These are phyloP conservation scores for Embidobia sp. DNA, from an alignment of 2,888 invertebrate species.

Conservation along the genomic window DNA sequence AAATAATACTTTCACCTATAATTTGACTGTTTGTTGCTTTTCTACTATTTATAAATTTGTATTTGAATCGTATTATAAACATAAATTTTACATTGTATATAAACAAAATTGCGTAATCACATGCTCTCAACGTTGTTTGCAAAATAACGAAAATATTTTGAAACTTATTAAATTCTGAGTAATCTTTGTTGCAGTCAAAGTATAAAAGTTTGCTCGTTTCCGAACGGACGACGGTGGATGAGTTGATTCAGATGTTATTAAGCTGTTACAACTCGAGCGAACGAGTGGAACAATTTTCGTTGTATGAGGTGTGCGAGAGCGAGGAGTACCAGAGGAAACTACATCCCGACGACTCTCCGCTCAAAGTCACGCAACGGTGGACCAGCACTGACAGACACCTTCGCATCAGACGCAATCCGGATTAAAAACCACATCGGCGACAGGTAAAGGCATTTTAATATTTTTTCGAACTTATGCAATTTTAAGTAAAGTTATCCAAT, in stretches of 20 bases:
- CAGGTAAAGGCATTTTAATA: too few relatives aligned
- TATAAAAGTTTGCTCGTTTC: constrained; percentile 96
- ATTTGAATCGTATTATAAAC: too few relatives aligned
- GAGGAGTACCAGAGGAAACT: constrained; percentile 94
- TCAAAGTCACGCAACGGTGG: constrained; percentile 89
- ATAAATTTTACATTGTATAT: too few relatives aligned
- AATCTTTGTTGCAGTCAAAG: constrained; percentile 85
- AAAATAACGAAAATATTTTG: neutral
- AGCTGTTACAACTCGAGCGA: constrained; percentile 93
- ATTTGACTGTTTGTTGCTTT: too few relatives aligned
- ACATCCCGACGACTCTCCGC: constrained; percentile 92
- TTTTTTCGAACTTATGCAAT: neutral
- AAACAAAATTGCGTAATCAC: too few relatives aligned
- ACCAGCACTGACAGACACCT: constrained; percentile 88
- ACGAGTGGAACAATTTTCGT: constrained; percentile 91
- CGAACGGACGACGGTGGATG: constrained; percentile 93
- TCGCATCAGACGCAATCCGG: constrained; percentile 90
- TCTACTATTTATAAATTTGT: too few relatives aligned
- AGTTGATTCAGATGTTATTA: constrained; percentile 91
- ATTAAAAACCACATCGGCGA: constrained; percentile 85
- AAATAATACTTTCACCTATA: too few relatives aligned
- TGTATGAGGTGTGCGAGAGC: constrained; percentile 92
- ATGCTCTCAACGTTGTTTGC: too few relatives aligned
- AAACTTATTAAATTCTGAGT: neutral
- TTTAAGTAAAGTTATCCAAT: too few relatives aligned